A percentile compares a stretch with the other conserved stretches of the same genome.
Evolutionary conservation across 2,888 invertebrate species (phyloP).

Genomic region (Synanthedon tipuliformis): DNA sequence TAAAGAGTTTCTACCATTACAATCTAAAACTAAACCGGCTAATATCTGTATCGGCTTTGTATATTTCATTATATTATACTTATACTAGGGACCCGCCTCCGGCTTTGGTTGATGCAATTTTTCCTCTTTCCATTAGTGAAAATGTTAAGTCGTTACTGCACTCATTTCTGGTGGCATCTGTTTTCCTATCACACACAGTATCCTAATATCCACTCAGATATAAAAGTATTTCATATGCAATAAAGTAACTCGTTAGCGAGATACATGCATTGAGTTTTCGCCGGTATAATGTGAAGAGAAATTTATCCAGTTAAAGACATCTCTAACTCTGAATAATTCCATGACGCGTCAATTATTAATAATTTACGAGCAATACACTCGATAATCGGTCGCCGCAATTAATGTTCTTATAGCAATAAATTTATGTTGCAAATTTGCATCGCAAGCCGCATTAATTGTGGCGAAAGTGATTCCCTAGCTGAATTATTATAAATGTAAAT

Average conservation of each 20-base stretch:
- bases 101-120: too few species aligned
- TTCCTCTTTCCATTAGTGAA: too few species aligned
- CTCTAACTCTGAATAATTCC: constrained; percentile 15
- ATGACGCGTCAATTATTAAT: constrained; percentile 19
- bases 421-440: neutral
- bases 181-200: too few species aligned
- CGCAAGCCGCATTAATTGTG: neutral
- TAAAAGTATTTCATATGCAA: too few species aligned
- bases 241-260: too few species aligned
- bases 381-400: constrained; percentile 21
- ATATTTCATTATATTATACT: too few species aligned
- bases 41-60: too few species aligned
- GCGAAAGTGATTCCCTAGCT: neutral
- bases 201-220: too few species aligned
- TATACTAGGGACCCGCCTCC: too few species aligned
- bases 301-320: constrained; percentile 20
- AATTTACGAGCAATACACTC: constrained; percentile 22
- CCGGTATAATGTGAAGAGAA: constrained; percentile 8
- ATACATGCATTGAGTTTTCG: too few species aligned
- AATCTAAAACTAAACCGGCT: neutral
- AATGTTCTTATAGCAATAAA: constrained; percentile 7
- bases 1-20: neutral
- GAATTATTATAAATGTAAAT: neutral
- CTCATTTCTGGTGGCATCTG: too few species aligned
- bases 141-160: too few species aligned